A percentile compares a stretch with the other conserved stretches of the same genome.
Conservation (phyloP, 2,888 invertebrate species). For the Euproctis similis region DNA sequence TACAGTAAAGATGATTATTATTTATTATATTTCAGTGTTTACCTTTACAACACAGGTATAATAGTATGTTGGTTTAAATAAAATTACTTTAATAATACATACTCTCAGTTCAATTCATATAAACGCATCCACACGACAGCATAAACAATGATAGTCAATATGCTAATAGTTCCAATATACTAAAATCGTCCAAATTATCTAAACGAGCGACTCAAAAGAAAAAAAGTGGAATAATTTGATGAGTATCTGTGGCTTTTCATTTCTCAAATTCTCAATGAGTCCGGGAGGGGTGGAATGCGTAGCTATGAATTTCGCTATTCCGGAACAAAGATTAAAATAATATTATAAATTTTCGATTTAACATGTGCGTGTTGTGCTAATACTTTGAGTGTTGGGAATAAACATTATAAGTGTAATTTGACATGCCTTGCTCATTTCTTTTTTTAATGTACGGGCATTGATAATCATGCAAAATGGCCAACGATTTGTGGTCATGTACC, state of each 20-base stretch:
- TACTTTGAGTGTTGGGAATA: conserved; percentile 49
- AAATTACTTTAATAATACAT: too few relatives aligned
- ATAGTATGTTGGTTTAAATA: too few relatives aligned
- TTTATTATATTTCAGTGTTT: too few relatives aligned
- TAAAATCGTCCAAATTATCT: too few relatives aligned
- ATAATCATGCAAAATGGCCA: conserved; percentile 81
- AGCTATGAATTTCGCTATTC: conserved; percentile 63
- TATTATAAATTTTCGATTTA: conserved; percentile 42
- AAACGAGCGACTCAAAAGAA: too few relatives aligned
- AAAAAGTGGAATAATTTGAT: too few relatives aligned
- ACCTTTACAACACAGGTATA: too few relatives aligned
- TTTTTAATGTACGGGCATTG: conserved; percentile 56
- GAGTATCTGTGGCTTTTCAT: conserved; percentile 58
- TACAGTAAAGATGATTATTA: too few relatives aligned
- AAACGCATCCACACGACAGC: too few relatives aligned
- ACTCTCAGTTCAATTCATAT: too few relatives aligned
- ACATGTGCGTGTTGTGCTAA: conserved; percentile 46
- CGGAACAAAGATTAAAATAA: conserved; percentile 53
- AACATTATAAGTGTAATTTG: conserved; percentile 42
- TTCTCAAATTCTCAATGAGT: conserved; percentile 68
- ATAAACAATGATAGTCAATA: too few relatives aligned
- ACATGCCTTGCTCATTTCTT: conserved; percentile 44
- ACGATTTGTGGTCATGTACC: conserved; percentile 81
- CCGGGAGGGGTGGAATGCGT: conserved; percentile 72
- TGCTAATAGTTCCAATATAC: too few relatives aligned